These are phyloP conservation scores for Zoanthus sansibaricus DNA, from an alignment of 92 coral and sea anemone genomes.

Conservation along the genomic window DNA sequence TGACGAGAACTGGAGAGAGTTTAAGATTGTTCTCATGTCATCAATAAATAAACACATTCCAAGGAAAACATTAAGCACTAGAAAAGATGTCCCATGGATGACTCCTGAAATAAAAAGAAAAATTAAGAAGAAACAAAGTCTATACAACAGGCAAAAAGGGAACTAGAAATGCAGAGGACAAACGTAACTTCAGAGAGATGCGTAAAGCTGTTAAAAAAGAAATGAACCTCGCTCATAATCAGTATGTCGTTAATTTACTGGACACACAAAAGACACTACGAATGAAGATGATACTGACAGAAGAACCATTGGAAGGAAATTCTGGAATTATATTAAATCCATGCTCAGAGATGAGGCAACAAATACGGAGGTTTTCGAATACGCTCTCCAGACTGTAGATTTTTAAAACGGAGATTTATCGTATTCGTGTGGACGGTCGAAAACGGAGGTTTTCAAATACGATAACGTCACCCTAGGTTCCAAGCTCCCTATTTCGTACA, in stretches of 20 bases:
- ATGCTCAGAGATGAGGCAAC: no score
- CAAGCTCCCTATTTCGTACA: no score
- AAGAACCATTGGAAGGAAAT: neutral
- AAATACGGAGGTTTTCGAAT: no score
- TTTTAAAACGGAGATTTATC: no score
- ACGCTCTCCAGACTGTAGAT: no score
- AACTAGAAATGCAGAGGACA: constrained; percentile 46
- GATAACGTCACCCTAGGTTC: no score
- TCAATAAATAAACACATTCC: neutral
- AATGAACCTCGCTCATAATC: constrained; percentile 49
- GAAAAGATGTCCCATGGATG: constrained; percentile 31
- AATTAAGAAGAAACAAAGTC: neutral
- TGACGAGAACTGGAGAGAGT: neutral
- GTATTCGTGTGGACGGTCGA: no score
- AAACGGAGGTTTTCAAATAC: no score
- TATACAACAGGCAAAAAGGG: constrained; percentile 55
- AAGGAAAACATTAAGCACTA: constrained; percentile 1
- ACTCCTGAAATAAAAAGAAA: neutral
- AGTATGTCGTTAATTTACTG: constrained; percentile 50
- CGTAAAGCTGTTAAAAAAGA: constrained; percentile 57
- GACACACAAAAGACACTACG: neutral
- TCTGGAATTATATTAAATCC: neutral
- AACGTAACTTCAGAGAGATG: constrained; percentile 60
- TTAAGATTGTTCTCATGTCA: neutral
- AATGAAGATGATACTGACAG: neutral